Conservation (phyloP, 2,113 vertebrate species). For the Lepisosteus osseus region DNA sequence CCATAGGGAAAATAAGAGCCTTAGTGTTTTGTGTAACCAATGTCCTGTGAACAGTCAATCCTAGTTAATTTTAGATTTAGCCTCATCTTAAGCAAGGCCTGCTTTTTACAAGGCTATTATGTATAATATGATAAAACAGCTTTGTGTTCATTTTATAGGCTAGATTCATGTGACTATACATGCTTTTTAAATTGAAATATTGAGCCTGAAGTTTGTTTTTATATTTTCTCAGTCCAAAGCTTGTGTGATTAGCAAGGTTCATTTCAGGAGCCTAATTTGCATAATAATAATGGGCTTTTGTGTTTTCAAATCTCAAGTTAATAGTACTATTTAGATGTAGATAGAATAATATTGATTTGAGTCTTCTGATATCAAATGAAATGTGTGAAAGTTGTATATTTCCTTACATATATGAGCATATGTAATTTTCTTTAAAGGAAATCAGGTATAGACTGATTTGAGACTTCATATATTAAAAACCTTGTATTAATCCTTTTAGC, state of each 20-base stretch:
- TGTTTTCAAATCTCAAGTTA: conserved; percentile 22
- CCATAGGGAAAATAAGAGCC: no score
- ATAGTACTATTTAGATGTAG: conserved; percentile 34
- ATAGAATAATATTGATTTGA: conserved; percentile 30
- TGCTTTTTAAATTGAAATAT: conserved; percentile 28
- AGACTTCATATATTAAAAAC: conserved; percentile 35
- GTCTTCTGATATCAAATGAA: conserved; percentile 28
- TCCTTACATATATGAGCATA: conserved; percentile 43
- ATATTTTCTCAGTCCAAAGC: conserved; percentile 25
- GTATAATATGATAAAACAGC: conserved; percentile 15
- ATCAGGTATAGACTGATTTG: conserved; percentile 46
- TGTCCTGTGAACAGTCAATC: neutral
- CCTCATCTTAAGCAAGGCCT: conserved; percentile 9
- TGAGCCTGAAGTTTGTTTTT: conserved; percentile 1
- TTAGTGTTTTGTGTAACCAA: no score
- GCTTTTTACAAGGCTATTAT: conserved; percentile 5
- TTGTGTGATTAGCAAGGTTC: conserved; percentile 31
- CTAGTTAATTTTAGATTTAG: conserved; percentile 15
- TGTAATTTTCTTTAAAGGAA: conserved; percentile 48
- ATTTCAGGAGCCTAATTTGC: conserved; percentile 21
- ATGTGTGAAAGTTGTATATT: conserved; percentile 32
- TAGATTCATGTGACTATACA: conserved; percentile 18
- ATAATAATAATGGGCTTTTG: conserved; percentile 35
- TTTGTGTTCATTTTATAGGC: conserved; percentile 12
- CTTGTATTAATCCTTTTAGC: conserved; percentile 11